phyloP scores from a whole-genome alignment of 2,113 vertebrate species.

The Damaliscus lunatus region DNA sequence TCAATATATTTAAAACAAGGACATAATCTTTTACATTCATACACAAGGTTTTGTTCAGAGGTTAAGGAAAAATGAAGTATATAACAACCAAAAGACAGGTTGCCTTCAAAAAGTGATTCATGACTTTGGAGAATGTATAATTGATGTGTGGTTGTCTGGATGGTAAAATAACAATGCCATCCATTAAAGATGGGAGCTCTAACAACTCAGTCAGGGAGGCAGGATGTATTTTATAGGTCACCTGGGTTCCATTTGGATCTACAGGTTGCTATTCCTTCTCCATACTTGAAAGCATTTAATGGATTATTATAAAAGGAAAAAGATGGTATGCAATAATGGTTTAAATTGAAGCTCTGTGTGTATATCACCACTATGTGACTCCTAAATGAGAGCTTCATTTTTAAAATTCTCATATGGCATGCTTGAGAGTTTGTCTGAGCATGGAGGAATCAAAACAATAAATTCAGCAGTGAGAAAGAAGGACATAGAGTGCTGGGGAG shows the following conservation, averaged over 20 bases:
- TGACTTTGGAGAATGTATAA: conserved; percentile 78
- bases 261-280: conserved; percentile 85
- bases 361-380: conserved; percentile 75
- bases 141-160: conserved; percentile 78
- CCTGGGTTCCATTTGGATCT: conserved; percentile 84
- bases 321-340: conserved; percentile 80
- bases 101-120: conserved; percentile 71
- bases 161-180: conserved; percentile 81
- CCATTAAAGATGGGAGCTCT: conserved; percentile 81
- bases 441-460: conserved; percentile 71
- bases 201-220: conserved; percentile 79
- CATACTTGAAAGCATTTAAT: conserved; percentile 87
- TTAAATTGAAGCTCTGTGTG: conserved; percentile 79
- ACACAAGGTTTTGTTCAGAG: conserved; percentile 52
- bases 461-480: conserved; percentile 62
- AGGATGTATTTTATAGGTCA: conserved; percentile 84
- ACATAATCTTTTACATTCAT: not conserved
- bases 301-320: conserved; percentile 84
- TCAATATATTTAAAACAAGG: conserved; percentile 51
- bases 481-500: not conserved
- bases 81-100: conserved; percentile 67
- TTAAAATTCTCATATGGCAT: conserved; percentile 71
- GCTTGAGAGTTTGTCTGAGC: conserved; percentile 71
- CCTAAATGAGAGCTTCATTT: conserved; percentile 78
- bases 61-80: conserved; percentile 52